These are phyloP conservation scores for Piaya cayana DNA, from an alignment of 2,113 vertebrate genomes.

Conservation along the genomic window DNA sequence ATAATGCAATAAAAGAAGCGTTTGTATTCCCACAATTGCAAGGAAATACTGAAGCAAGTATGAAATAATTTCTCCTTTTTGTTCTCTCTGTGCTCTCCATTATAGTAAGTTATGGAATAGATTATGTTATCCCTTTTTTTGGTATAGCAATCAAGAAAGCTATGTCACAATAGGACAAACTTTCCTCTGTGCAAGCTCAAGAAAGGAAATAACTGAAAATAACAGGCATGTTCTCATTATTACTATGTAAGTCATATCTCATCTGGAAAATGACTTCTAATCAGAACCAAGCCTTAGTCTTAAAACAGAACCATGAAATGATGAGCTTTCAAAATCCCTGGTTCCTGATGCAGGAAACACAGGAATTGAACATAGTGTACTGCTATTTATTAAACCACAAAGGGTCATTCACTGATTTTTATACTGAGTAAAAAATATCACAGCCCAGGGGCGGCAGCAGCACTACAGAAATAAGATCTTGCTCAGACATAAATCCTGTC, in stretches of 20 bases:
- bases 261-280: not conserved
- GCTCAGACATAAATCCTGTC: not conserved
- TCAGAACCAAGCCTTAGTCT: not conserved
- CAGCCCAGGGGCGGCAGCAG: not conserved
- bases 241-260: not conserved
- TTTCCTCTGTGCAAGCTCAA: not conserved
- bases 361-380: not conserved
- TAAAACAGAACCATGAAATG: not conserved
- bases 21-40: not conserved
- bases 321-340: not conserved
- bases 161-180: not conserved
- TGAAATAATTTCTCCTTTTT: not conserved
- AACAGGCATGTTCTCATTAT: not conserved
- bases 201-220: not conserved
- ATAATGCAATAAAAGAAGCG: not conserved
- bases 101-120: not conserved
- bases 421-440: not conserved
- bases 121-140: not conserved
- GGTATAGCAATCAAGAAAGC: not conserved
- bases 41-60: not conserved
- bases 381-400: not conserved
- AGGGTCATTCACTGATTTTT: not conserved
- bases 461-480: not conserved
- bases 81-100: not conserved
- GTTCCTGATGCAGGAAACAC: not conserved